Conservation (phyloP, 1,140 invertebrate species). For the Drosophila micromelanica region DNA sequence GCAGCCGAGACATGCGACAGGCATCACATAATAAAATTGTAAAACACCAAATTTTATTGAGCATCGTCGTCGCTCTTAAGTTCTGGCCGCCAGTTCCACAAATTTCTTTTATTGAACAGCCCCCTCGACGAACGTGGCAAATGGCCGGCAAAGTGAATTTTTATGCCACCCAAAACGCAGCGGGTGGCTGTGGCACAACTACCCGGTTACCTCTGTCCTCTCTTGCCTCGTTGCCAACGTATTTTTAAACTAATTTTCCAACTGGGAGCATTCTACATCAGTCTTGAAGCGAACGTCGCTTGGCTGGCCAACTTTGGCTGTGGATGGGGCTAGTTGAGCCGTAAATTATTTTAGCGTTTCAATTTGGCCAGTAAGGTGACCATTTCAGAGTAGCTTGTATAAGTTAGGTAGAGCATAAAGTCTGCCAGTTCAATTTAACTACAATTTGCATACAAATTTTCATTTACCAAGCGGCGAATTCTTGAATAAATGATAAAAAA, state of each 20-base stretch:
- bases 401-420: constrained; percentile 33
- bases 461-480: background rate
- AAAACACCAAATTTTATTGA: constrained; percentile 76
- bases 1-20: constrained; percentile 36
- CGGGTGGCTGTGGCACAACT: constrained; percentile 1
- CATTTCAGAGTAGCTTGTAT: constrained; percentile 1
- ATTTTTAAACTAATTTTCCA: constrained; percentile 82
- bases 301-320: constrained; percentile 15
- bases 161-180: constrained; percentile 74
- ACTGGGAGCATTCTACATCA: constrained; percentile 75
- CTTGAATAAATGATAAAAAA: background rate
- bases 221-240: constrained; percentile 48
- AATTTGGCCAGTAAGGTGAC: constrained; percentile 67
- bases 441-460: constrained; percentile 43
- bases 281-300: constrained; percentile 37
- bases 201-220: background rate
- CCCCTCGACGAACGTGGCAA: constrained; percentile 15
- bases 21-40: constrained; percentile 79
- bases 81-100: constrained; percentile 32
- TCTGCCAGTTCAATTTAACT: constrained; percentile 61
- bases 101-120: constrained; percentile 52
- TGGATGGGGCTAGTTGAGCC: constrained; percentile 50
- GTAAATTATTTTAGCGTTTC: constrained; percentile 81
- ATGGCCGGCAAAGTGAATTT: constrained; percentile 72
- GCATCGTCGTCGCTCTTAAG: constrained; percentile 23